phyloP scores from a whole-genome alignment of 2,888 invertebrate genomes.

The Teleiodes luculella region DNA sequence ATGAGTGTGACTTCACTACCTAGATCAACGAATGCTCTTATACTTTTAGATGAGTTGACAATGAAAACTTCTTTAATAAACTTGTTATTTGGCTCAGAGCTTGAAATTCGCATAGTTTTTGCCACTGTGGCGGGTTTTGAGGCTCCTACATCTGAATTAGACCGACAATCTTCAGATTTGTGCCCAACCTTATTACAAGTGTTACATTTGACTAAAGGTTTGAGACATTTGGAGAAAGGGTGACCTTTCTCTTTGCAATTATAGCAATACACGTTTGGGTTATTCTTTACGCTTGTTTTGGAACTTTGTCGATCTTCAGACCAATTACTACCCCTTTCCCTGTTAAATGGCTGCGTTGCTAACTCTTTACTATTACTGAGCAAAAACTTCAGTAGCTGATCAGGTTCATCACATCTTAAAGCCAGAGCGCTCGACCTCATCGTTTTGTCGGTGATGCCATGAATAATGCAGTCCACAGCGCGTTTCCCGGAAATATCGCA shows the following conservation, averaged over 20 bases:
- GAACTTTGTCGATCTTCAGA: not conserved
- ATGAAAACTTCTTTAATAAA: slow-evolving; percentile 13
- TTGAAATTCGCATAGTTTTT: slow-evolving; percentile 14
- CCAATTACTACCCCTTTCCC: not conserved
- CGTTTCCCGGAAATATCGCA: not conserved
- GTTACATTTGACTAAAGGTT: slow-evolving; percentile 21
- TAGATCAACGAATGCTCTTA: slow-evolving; percentile 17
- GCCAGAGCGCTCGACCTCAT: not conserved
- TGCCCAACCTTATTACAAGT: slow-evolving; percentile 20
- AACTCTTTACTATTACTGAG: not conserved
- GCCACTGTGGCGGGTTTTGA: not conserved
- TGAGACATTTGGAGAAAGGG: slow-evolving; percentile 20
- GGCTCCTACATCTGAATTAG: not conserved
- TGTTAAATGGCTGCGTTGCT: not conserved
- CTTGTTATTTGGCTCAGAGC: slow-evolving; percentile 5
- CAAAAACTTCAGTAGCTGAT: not conserved
- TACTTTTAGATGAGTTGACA: not conserved
- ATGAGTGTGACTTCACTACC: slow-evolving; percentile 18
- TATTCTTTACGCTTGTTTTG: not conserved
- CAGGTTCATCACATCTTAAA: not conserved
- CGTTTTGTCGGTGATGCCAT: not conserved
- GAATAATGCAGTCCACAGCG: not conserved
- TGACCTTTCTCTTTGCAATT: slow-evolving; percentile 27
- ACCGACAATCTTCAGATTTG: slow-evolving; percentile 13
- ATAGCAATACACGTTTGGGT: slow-evolving; percentile 15